phyloP scores from a whole-genome alignment of 2,797 vertebrate species.

The Gallirallus australis region DNA sequence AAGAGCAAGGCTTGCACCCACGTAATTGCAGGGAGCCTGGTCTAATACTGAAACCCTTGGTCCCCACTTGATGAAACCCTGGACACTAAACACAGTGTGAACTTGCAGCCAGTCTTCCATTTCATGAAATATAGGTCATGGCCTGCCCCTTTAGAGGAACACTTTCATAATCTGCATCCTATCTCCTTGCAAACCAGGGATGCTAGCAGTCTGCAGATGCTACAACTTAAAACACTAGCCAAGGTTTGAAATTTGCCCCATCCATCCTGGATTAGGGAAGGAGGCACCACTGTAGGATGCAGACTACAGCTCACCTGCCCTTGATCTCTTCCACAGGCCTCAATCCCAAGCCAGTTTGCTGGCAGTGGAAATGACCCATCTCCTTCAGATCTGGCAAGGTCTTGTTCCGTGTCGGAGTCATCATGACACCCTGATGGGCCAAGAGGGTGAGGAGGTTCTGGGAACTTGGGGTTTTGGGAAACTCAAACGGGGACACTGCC shows the following conservation, averaged over 20 bases:
- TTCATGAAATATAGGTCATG: not conserved
- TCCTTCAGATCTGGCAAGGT: slow-evolving; percentile 86
- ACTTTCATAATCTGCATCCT: not conserved
- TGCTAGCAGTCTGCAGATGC: not conserved
- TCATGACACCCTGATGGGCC: slow-evolving; percentile 87
- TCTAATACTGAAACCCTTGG: not conserved
- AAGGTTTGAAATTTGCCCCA: not conserved
- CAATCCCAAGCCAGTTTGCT: slow-evolving; percentile 74
- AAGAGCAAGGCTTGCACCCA: not conserved
- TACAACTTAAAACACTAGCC: not conserved
- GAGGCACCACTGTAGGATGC: not conserved
- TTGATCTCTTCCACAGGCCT: slow-evolving; percentile 79
- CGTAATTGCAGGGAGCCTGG: not conserved
- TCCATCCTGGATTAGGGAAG: fast-evolving
- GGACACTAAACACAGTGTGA: not conserved
- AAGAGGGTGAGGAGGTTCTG: slow-evolving; percentile 87
- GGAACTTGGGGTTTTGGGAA: slow-evolving; percentile 90
- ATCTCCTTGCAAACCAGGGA: not conserved
- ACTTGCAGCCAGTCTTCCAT: not conserved
- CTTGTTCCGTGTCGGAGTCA: slow-evolving; percentile 80
- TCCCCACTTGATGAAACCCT: not conserved
- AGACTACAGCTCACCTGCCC: slow-evolving; percentile 75
- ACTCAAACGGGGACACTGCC: slow-evolving; percentile 91
- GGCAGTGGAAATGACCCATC: slow-evolving; percentile 78
- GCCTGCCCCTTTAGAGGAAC: not conserved